These are phyloP conservation scores for Balearica regulorum DNA, from an alignment of 2,797 vertebrate genomes.

Conservation along the genomic window DNA sequence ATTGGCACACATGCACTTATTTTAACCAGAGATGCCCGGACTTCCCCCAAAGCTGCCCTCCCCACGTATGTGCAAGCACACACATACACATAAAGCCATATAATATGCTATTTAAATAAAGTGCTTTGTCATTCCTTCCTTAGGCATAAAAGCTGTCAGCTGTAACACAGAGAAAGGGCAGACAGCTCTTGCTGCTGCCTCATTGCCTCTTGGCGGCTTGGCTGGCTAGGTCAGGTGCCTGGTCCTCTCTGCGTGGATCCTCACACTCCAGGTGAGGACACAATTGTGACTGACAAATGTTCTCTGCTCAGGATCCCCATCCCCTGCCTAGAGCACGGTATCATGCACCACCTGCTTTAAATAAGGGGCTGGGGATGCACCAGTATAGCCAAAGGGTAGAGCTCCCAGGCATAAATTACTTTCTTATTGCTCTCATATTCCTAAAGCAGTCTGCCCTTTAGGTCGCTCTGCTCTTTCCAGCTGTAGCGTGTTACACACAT, in stretches of 20 bases:
- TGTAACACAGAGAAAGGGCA: conserved; percentile 1
- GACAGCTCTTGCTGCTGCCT: not conserved
- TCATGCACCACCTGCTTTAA: not conserved
- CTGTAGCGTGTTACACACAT: not conserved
- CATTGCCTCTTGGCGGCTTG: not conserved
- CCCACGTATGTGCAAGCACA: not conserved
- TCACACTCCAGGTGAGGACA: not conserved
- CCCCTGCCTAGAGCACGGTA: not conserved
- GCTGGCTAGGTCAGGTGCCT: not conserved
- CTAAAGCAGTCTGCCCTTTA: not conserved
- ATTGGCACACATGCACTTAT: not conserved
- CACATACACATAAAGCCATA: not conserved
- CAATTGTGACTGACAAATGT: not conserved
- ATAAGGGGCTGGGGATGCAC: not conserved
- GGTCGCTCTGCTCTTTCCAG: not conserved
- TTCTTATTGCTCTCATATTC: not conserved
- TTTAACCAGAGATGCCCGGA: not conserved
- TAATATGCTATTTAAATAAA: not conserved
- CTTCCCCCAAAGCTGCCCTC: not conserved
- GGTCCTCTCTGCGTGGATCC: not conserved
- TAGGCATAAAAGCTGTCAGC: not conserved
- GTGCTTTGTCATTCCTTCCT: not conserved
- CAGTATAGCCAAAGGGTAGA: not conserved
- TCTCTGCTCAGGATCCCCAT: not conserved
- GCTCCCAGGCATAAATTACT: not conserved